Evolutionary conservation across 2,888 invertebrate genomes (phyloP).

Genomic region (Hyles lineata): DNA sequence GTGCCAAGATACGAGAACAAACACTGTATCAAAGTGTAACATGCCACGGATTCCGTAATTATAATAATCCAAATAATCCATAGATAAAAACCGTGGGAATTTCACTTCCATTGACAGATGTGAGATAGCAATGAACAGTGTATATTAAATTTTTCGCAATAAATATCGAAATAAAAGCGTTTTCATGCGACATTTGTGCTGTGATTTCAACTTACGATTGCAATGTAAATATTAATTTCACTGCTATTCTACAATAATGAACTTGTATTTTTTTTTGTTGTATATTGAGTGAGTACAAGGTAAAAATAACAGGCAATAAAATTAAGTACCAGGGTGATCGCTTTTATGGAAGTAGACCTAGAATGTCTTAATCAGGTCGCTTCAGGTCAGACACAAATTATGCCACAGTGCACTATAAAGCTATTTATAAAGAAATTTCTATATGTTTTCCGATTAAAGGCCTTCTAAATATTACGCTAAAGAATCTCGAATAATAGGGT

Average conservation of each 20-base stretch:
- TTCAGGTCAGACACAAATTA: no score
- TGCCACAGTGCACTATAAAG: no score
- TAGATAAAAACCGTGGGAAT: constrained; percentile 59
- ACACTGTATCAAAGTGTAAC: not conserved
- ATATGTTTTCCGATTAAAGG: no score
- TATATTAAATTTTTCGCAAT: constrained; percentile 52
- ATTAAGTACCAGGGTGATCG: not conserved
- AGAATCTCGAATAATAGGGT: no score
- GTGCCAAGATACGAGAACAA: not conserved
- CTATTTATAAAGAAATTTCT: no score
- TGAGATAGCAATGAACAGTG: constrained; percentile 28
- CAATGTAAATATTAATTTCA: constrained; percentile 44
- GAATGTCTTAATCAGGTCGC: no score
- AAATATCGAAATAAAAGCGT: constrained; percentile 52
- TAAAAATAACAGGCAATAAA: no score
- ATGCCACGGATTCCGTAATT: constrained; percentile 39
- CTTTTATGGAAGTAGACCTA: no score
- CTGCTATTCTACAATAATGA: not conserved
- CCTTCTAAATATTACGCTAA: no score
- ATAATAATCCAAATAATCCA: constrained; percentile 40
- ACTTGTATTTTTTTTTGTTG: no score
- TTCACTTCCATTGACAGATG: constrained; percentile 49
- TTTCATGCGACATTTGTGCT: constrained; percentile 46
- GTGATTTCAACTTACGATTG: constrained; percentile 39
- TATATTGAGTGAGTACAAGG: no score